Conservation (phyloP, 2,113 vertebrate genomes). For the Opisthocomus hoazin region DNA sequence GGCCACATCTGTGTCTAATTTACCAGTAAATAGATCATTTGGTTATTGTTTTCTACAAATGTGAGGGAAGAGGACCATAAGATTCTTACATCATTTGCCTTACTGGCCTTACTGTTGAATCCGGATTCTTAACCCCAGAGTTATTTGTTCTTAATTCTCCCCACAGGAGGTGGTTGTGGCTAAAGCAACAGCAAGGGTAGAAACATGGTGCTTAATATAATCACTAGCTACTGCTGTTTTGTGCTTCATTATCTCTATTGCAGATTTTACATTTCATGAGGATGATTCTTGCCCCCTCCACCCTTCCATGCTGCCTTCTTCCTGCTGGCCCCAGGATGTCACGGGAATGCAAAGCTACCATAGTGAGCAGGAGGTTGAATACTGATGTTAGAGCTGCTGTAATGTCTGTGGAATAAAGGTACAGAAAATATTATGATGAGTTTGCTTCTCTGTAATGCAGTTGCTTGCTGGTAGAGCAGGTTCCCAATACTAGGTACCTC, state of each 20-base stretch:
- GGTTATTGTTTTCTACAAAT: neutral
- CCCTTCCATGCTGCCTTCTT: neutral
- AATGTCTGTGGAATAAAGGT: neutral
- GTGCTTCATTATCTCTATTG: neutral
- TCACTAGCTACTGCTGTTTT: neutral
- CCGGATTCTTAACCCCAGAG: neutral
- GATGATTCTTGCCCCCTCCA: neutral
- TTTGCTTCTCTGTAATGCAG: neutral
- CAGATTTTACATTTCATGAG: neutral
- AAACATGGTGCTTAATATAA: neutral
- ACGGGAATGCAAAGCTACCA: neutral
- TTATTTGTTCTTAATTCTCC: neutral
- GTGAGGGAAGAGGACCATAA: neutral
- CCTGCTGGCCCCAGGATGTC: fast-evolving
- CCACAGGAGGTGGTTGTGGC: neutral
- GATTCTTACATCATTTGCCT: neutral
- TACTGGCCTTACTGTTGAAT: neutral
- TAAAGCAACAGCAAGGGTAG: neutral
- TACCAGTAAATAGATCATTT: neutral
- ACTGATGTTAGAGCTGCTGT: neutral
- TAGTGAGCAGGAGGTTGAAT: neutral
- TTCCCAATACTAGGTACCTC: fast-evolving
- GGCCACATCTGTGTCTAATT: neutral
- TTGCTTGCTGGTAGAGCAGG: neutral
- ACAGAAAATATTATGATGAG: neutral